These are phyloP conservation scores for Apis mellifera DNA, from an alignment of 1,140 invertebrate genomes.

Conservation along the genomic window Amel_HAv3.1 CM009942.2:6284001-6284500, in stretches of 20 bases:
- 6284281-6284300: constrained; percentile 64
- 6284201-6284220: constrained; percentile 1
- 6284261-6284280: constrained; percentile 32
- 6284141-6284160: constrained; percentile 14
- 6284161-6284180: too few species aligned
- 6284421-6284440: constrained; percentile 61
- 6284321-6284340: constrained; percentile 67
- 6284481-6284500: constrained; percentile 74
- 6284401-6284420: constrained; percentile 70
- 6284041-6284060: background rate
- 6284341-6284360: constrained; percentile 41
- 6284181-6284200: too few species aligned
- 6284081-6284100: background rate
- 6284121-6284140: constrained; percentile 22
- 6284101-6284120: constrained; percentile 8
- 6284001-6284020: too few species aligned
- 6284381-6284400: constrained; percentile 69
- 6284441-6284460: constrained; percentile 57
- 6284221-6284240: constrained; percentile 41
- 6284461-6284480: constrained; percentile 28
- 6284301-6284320: constrained; percentile 67
- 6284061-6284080: background rate
- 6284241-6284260: constrained; percentile 62
- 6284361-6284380: constrained; percentile 55
- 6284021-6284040: background rate